Evolutionary conservation across 2,797 vertebrate genomes (phyloP).

Genomic region (Limnodromus scolopaceus): DNA sequence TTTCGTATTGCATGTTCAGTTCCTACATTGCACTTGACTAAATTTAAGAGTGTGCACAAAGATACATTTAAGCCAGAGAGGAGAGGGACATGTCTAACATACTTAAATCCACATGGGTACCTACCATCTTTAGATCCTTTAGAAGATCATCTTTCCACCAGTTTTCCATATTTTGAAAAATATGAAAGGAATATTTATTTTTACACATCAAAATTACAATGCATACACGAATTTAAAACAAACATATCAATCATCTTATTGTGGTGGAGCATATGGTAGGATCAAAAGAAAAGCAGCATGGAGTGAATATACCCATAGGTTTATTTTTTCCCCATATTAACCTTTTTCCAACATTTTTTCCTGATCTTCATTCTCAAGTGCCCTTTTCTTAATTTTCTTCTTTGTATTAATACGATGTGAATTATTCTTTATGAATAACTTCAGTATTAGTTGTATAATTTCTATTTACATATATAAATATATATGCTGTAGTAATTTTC

Average conservation of each 20-base stretch:
- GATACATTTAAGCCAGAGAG: not conserved
- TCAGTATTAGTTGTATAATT: not conserved
- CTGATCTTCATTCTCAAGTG: not conserved
- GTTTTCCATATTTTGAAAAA: not conserved
- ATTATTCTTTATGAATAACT: not conserved
- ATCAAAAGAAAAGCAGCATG: not conserved
- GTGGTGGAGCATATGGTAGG: not conserved
- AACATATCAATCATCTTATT: not conserved
- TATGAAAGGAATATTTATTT: not conserved
- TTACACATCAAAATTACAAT: not conserved
- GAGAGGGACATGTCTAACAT: not conserved
- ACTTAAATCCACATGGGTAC: not conserved
- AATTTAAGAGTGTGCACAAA: not conserved
- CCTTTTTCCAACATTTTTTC: not conserved
- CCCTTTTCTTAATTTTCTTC: not conserved
- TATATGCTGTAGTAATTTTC: not conserved
- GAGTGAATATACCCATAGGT: not conserved
- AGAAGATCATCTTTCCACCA: not conserved
- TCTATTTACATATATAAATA: not conserved
- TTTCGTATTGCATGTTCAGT: not conserved
- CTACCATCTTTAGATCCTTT: not conserved
- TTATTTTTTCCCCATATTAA: not conserved
- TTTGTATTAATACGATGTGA: not conserved
- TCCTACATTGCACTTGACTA: not conserved
- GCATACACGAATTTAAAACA: not conserved